A percentile compares a stretch with the other conserved stretches of the same genome.
These are phyloP conservation scores for Camelus dromedarius DNA, from an alignment of 2,113 vertebrate species.

Conservation along the genomic window DNA sequence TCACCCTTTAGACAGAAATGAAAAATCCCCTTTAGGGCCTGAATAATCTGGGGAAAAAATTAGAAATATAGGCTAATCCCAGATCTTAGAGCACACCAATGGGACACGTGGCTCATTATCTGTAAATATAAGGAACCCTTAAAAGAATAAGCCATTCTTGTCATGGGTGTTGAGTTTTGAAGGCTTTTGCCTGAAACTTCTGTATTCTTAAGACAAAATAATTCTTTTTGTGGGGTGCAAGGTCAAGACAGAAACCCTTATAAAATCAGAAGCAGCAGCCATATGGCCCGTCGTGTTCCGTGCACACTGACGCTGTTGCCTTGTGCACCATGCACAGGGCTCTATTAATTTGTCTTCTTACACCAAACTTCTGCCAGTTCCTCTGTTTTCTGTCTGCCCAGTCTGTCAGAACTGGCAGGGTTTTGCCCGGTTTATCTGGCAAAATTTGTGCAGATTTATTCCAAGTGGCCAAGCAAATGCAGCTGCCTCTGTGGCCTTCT, in stretches of 20 bases:
- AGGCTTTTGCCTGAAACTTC: background rate
- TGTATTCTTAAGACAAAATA: background rate
- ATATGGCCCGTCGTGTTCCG: accelerated
- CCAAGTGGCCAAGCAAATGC: background rate
- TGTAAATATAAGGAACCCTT: background rate
- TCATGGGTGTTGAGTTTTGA: background rate
- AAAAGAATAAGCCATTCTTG: background rate
- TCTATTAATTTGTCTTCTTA: background rate
- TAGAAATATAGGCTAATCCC: background rate
- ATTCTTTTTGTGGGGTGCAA: background rate
- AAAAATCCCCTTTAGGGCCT: background rate
- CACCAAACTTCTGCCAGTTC: background rate
- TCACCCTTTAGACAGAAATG: background rate
- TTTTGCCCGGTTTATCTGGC: background rate
- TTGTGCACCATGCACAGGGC: accelerated
- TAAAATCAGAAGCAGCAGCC: background rate
- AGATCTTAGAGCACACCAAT: background rate
- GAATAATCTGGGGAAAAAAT: background rate
- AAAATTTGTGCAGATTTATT: background rate
- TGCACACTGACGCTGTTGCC: accelerated
- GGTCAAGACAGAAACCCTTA: background rate
- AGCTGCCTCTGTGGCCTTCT: background rate
- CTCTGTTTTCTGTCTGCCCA: background rate
- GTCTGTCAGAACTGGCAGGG: background rate
- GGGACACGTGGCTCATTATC: background rate